These are phyloP conservation scores for Saturnia japonica DNA, from an alignment of 2,888 invertebrate species.

Conservation along the genomic window DNA sequence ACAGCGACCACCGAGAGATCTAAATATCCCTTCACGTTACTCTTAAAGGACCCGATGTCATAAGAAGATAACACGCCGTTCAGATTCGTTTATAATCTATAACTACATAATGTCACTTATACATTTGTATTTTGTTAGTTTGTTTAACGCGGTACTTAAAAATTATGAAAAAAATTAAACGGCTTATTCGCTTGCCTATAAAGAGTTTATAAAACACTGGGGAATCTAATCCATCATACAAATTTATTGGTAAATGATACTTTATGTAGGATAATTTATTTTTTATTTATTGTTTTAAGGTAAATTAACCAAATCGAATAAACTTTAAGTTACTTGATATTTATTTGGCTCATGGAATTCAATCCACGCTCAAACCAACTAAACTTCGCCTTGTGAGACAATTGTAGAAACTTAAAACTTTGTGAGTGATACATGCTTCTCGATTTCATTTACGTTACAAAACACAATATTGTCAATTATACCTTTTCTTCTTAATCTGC, in stretches of 20 bases:
- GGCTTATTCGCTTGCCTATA: too few relatives aligned
- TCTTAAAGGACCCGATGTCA: background rate
- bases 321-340: background rate
- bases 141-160: too few relatives aligned
- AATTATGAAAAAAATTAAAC: too few relatives aligned
- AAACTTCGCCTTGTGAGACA: background rate
- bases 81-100: too few relatives aligned
- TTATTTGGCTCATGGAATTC: background rate
- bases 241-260: background rate
- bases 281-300: background rate
- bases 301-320: background rate
- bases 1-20: background rate
- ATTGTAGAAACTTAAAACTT: conserved; percentile 4
- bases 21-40: background rate
- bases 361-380: background rate
- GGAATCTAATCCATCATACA: too few relatives aligned
- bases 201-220: too few relatives aligned
- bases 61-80: too few relatives aligned
- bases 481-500: conserved; percentile 4
- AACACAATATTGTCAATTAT: background rate
- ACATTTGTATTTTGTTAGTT: too few relatives aligned
- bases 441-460: background rate
- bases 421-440: background rate
- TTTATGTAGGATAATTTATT: background rate
- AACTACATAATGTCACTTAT: too few relatives aligned